Evolutionary conservation across 2,888 invertebrate species (phyloP).

Genomic region (Tetanocera ferruginea): DNA sequence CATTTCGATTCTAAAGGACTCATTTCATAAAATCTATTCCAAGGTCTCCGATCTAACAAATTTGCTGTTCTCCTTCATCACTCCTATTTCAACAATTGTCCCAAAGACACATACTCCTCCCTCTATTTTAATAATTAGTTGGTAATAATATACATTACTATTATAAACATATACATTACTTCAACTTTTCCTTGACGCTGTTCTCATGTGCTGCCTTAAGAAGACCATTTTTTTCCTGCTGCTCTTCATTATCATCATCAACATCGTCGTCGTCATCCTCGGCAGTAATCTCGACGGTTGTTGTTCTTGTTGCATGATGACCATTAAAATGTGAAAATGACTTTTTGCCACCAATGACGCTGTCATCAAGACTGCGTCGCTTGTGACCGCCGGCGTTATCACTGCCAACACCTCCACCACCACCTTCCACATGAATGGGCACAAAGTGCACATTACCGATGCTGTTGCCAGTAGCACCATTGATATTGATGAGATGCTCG

Average conservation of each 20-base stretch:
- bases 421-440: slow-evolving; percentile 64
- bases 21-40: too few species aligned
- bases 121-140: too few species aligned
- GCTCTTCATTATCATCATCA: slow-evolving; percentile 17
- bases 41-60: not conserved
- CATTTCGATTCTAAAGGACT: too few species aligned
- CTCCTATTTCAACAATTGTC: too few species aligned
- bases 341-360: slow-evolving; percentile 55
- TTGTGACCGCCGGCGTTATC: slow-evolving; percentile 52
- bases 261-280: slow-evolving; percentile 56
- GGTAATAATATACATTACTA: too few species aligned
- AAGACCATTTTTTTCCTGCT: slow-evolving; percentile 10
- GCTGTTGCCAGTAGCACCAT: slow-evolving; percentile 63
- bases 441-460: slow-evolving; percentile 67
- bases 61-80: too few species aligned
- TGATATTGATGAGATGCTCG: slow-evolving; percentile 67
- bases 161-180: slow-evolving; percentile 46
- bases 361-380: slow-evolving; percentile 63
- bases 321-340: slow-evolving; percentile 48
- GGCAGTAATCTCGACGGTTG: slow-evolving; percentile 61
- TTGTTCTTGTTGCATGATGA: slow-evolving; percentile 49
- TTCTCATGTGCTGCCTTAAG: slow-evolving; percentile 32
- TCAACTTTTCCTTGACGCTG: slow-evolving; percentile 47
- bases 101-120: too few species aligned
- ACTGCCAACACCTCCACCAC: slow-evolving; percentile 39